Percentiles rank a stretch among this genome's conserved stretches.
Conservation (phyloP, 2,797 vertebrate genomes). For the Coccyzus lansbergi region DNA sequence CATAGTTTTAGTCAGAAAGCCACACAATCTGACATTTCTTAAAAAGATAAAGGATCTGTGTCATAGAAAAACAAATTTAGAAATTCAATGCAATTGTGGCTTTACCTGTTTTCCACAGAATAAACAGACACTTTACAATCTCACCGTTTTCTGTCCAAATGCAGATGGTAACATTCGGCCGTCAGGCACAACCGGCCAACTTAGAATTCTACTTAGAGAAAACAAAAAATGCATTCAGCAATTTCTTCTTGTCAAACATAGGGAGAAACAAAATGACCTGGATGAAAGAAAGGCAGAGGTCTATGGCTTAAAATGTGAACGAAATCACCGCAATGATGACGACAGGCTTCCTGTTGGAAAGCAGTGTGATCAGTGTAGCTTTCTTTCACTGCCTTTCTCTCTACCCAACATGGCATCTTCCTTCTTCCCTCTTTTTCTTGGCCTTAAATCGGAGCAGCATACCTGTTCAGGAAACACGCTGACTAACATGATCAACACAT, state of each 20-base stretch:
- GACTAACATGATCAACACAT: not conserved
- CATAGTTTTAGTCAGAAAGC: constrained; percentile 6
- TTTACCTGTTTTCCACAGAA: not conserved
- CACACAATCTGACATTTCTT: not conserved
- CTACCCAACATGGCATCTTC: not conserved
- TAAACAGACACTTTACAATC: not conserved
- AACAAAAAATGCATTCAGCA: not conserved
- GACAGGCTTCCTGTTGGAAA: not conserved
- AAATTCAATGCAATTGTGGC: not conserved
- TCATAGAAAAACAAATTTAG: constrained; percentile 1
- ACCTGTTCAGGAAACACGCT: not conserved
- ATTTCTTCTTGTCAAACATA: not conserved
- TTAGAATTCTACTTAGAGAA: not conserved
- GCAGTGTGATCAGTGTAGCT: not conserved
- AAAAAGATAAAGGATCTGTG: constrained; percentile 25
- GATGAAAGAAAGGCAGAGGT: not conserved
- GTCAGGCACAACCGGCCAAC: not conserved
- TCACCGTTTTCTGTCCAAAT: not conserved
- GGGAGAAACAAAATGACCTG: not conserved
- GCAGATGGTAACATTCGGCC: not conserved
- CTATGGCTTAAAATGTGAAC: not conserved
- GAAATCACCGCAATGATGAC: not conserved
- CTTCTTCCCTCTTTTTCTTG: not conserved
- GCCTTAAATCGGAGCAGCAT: not conserved
- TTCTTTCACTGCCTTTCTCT: not conserved